Conservation (phyloP, 2,797 vertebrate genomes). For the Gambelia wislizenii region DNA sequence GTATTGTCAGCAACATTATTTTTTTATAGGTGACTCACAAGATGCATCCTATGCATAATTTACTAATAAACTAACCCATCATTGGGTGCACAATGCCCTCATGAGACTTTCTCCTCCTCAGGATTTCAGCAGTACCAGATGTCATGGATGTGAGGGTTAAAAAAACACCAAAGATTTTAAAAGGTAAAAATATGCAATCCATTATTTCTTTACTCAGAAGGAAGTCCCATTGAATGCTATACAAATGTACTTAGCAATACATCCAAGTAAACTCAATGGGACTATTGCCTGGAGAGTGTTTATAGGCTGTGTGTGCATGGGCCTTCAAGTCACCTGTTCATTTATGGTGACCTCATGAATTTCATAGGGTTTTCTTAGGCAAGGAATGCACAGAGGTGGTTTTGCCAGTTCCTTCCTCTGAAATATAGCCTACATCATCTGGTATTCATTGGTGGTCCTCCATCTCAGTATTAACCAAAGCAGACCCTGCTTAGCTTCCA, state of each 20-base stretch:
- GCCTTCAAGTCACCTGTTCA: no score
- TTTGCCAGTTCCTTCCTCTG: no score
- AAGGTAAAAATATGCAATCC: neutral
- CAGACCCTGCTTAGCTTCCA: no score
- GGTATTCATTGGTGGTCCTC: no score
- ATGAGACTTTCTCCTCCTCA: slow-evolving; percentile 6
- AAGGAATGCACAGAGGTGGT: no score
- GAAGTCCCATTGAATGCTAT: neutral
- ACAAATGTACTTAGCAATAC: neutral
- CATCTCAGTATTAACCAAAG: no score
- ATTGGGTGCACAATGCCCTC: slow-evolving; percentile 13
- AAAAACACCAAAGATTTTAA: neutral
- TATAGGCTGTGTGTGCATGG: neutral
- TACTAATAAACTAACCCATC: neutral
- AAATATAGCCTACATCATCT: no score
- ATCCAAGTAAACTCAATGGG: neutral
- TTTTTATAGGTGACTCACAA: slow-evolving; percentile 18
- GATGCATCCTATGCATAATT: slow-evolving; percentile 30
- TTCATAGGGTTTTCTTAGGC: no score
- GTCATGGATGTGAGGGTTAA: neutral
- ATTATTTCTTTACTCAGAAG: neutral
- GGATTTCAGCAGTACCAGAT: neutral
- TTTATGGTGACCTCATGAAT: no score
- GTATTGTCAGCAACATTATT: slow-evolving; percentile 31
- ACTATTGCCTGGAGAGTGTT: neutral